Evolutionary conservation across 2,113 vertebrate genomes (phyloP).

Genomic region (Girardinichthys multiradiatus): DNA sequence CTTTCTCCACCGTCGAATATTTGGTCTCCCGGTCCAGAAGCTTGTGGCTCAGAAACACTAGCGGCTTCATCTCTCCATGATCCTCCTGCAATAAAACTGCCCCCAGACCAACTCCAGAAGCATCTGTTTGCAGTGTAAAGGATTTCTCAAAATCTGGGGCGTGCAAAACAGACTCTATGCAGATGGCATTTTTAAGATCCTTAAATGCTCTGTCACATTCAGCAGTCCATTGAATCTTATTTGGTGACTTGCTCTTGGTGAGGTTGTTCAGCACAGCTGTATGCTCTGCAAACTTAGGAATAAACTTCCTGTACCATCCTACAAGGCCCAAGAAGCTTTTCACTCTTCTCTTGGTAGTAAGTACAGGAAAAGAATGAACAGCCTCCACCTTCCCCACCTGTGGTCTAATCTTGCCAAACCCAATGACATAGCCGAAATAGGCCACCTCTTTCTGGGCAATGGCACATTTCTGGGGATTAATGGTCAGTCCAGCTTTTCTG

Average conservation of each 20-base stretch:
- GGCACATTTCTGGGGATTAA: neutral
- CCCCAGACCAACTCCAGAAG: neutral
- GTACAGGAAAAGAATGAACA: too few relatives aligned
- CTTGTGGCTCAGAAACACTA: too few relatives aligned
- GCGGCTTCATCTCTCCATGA: too few relatives aligned
- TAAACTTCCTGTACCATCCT: slow-evolving; percentile 6
- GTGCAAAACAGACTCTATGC: neutral
- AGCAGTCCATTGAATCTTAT: too few relatives aligned
- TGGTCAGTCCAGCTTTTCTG: neutral
- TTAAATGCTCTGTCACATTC: too few relatives aligned
- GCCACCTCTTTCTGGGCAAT: too few relatives aligned
- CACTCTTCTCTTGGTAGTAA: too few relatives aligned
- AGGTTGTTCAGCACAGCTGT: neutral
- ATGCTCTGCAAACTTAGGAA: neutral
- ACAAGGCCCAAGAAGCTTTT: too few relatives aligned
- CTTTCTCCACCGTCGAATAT: too few relatives aligned
- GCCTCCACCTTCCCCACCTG: neutral
- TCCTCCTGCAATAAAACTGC: neutral
- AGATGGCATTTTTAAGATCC: too few relatives aligned
- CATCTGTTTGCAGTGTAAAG: neutral
- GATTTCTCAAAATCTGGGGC: neutral
- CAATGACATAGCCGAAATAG: neutral
- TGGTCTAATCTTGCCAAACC: neutral
- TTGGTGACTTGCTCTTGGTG: too few relatives aligned
- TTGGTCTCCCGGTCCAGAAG: too few relatives aligned